Percentiles rank a stretch among this genome's conserved stretches.
phyloP scores from a whole-genome alignment of 2,888 invertebrate genomes.

The Drosophila helvetica region DNA sequence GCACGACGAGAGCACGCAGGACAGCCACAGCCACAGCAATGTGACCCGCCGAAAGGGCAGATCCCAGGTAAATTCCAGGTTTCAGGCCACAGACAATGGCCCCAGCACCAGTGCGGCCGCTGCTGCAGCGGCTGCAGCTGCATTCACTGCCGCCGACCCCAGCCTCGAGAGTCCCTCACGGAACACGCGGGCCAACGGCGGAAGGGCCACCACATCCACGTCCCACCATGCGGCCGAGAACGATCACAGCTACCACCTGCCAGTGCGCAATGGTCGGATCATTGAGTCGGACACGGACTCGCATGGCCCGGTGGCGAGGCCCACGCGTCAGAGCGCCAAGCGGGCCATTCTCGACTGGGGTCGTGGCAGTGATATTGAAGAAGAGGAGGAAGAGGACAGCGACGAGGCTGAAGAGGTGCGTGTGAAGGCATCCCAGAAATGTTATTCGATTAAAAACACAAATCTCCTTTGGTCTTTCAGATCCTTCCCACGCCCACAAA shows the following conservation, averaged over 20 bases:
- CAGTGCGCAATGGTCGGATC: slow-evolving; percentile 77
- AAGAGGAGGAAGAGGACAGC: slow-evolving; percentile 70
- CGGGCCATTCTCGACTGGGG: slow-evolving; percentile 82
- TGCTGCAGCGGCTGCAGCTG: slow-evolving; percentile 37
- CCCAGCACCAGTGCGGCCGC: slow-evolving; percentile 69
- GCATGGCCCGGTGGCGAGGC: slow-evolving; percentile 76
- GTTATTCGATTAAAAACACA: not conserved
- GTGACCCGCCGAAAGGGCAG: slow-evolving; percentile 74
- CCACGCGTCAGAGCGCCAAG: slow-evolving; percentile 81
- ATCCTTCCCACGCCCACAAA: slow-evolving; percentile 81
- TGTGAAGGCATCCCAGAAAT: not conserved
- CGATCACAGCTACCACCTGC: slow-evolving; percentile 83
- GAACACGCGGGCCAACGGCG: slow-evolving; percentile 73
- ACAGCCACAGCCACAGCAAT: slow-evolving; percentile 62
- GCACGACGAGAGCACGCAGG: slow-evolving; percentile 79
- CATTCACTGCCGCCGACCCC: slow-evolving; percentile 18
- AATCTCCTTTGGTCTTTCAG: slow-evolving; percentile 46
- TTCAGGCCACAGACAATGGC: slow-evolving; percentile 57
- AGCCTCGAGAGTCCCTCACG: slow-evolving; percentile 74
- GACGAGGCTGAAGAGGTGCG: slow-evolving; percentile 77
- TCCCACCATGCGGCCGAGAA: slow-evolving; percentile 78
- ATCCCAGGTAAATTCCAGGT: slow-evolving; percentile 45
- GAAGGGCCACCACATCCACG: slow-evolving; percentile 47
- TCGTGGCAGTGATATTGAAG: slow-evolving; percentile 81
- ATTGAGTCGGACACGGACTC: slow-evolving; percentile 82